phyloP scores from a whole-genome alignment of 2,113 vertebrate genomes.

The Mirza zaza region DNA sequence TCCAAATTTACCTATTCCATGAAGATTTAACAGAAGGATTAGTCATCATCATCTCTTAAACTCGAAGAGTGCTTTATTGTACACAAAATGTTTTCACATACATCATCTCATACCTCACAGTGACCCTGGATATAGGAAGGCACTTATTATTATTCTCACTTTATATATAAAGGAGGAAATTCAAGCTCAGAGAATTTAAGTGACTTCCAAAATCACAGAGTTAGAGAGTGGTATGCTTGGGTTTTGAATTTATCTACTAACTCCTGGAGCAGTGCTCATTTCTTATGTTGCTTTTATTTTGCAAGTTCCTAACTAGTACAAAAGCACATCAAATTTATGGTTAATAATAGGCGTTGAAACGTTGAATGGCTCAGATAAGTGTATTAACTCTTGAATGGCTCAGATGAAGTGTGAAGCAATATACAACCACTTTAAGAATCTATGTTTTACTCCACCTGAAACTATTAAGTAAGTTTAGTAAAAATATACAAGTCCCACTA shows the following conservation, averaged over 20 bases:
- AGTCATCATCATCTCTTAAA: background rate
- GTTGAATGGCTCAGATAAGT: background rate
- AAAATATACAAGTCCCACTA: background rate
- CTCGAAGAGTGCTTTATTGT: background rate
- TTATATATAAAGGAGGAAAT: background rate
- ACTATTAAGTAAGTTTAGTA: background rate
- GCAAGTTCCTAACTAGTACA: background rate
- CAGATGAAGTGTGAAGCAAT: background rate
- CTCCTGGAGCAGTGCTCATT: background rate
- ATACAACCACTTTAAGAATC: background rate
- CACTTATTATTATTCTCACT: background rate
- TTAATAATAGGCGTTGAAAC: background rate
- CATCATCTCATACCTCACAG: background rate
- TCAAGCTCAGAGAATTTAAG: background rate
- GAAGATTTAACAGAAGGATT: slow-evolving; percentile 25
- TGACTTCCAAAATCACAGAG: background rate
- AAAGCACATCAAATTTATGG: background rate
- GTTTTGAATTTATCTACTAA: background rate
- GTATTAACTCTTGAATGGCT: background rate
- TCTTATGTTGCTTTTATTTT: background rate
- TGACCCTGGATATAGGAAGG: background rate
- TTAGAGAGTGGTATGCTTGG: background rate
- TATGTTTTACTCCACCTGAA: background rate
- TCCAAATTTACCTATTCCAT: slow-evolving; percentile 28
- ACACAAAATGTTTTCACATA: slow-evolving; percentile 10